These are phyloP conservation scores for Ryuthela nishihirai DNA, from an alignment of 2,888 invertebrate genomes.

Conservation along the genomic window DNA sequence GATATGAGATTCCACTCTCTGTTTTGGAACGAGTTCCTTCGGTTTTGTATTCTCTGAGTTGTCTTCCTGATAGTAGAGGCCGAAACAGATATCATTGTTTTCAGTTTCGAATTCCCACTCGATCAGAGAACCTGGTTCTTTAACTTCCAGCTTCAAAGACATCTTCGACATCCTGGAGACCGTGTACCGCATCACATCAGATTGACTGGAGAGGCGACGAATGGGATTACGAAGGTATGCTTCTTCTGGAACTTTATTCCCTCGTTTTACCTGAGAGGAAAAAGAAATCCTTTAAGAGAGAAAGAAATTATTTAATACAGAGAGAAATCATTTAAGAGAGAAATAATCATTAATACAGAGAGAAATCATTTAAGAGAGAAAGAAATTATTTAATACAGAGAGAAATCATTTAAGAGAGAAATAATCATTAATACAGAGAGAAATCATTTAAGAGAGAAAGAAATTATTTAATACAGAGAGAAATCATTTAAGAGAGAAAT, in stretches of 20 bases:
- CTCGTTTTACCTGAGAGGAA: conserved; percentile 13
- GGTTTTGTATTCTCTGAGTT: conserved; percentile 1
- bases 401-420: too few relatives aligned
- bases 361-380: too few relatives aligned
- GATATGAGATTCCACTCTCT: conserved; percentile 2
- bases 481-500: too few relatives aligned
- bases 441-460: too few relatives aligned
- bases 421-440: too few relatives aligned
- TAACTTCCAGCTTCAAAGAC: conserved; percentile 1
- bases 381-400: too few relatives aligned
- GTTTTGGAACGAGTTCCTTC: conserved; percentile 10
- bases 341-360: too few relatives aligned
- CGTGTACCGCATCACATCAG: conserved; percentile 4
- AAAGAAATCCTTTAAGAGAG: too few relatives aligned
- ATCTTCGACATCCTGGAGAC: conserved; percentile 19
- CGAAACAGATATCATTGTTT: conserved; percentile 18
- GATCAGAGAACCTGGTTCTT: conserved; percentile 10
- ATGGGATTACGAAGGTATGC: conserved; percentile 4
- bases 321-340: too few relatives aligned
- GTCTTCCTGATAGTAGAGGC: conserved; percentile 7
- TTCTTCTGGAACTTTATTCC: conserved; percentile 9
- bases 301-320: too few relatives aligned
- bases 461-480: too few relatives aligned
- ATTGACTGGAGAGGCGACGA: conserved; percentile 1
- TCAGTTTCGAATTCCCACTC: conserved; percentile 32